A percentile compares a stretch with the other conserved stretches of the same genome.
phyloP scores from a whole-genome alignment of 1,140 invertebrate genomes.

The Scylla paramamosain region DNA sequence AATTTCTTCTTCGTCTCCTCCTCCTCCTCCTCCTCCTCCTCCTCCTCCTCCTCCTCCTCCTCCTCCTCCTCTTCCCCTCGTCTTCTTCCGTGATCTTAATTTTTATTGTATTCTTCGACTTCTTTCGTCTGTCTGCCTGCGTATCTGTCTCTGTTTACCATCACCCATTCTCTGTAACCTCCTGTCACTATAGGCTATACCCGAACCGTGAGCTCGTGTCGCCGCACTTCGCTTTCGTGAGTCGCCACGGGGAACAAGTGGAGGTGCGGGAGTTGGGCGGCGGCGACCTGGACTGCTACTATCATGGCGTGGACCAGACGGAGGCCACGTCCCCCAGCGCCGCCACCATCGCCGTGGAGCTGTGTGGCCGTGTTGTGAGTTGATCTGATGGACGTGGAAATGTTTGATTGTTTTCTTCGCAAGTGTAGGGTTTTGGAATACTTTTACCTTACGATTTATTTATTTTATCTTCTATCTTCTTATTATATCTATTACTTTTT shows the following conservation, averaged over 20 bases:
- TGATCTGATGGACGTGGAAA: not conserved
- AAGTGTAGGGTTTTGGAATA: not conserved
- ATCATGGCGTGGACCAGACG: slow-evolving; percentile 52
- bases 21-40: not conserved
- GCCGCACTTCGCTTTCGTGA: slow-evolving; percentile 46
- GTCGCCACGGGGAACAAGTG: slow-evolving; percentile 28
- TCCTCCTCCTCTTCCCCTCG: not conserved
- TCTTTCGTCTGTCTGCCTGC: not conserved
- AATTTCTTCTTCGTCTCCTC: not conserved
- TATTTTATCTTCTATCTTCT: not conserved
- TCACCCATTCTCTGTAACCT: not conserved
- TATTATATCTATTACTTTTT: not conserved
- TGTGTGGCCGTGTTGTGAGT: slow-evolving; percentile 56
- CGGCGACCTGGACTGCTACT: slow-evolving; percentile 24
- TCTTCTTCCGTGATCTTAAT: not conserved
- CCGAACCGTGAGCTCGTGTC: slow-evolving; percentile 49
- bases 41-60: not conserved
- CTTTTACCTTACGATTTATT: not conserved
- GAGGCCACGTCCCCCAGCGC: not conserved
- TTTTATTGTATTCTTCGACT: not conserved
- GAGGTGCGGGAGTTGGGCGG: not conserved
- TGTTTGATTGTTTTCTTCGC: not conserved
- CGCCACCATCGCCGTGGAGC: slow-evolving; percentile 60
- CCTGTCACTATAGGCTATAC: not conserved
- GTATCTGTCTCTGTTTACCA: not conserved